These are phyloP conservation scores for Polypterus bichir DNA, from an alignment of 2,113 vertebrate genomes.

Conservation along the genomic window DNA sequence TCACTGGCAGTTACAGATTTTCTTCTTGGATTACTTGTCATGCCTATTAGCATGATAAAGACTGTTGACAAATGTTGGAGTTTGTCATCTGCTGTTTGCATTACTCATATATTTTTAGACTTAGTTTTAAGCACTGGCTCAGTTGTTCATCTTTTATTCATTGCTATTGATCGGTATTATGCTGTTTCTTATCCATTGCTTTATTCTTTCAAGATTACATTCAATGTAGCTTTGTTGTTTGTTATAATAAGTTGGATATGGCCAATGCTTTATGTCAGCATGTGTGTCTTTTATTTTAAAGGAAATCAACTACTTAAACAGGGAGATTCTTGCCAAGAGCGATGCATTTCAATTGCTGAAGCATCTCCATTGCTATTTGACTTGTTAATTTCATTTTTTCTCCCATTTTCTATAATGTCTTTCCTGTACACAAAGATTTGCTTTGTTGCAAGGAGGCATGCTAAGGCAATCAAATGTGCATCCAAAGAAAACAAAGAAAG, in stretches of 20 bases:
- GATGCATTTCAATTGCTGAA: not conserved
- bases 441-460: conserved; percentile 2
- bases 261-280: not conserved
- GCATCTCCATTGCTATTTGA: not conserved
- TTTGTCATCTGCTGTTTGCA: conserved; percentile 2
- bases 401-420: conserved; percentile 5
- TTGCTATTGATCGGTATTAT: conserved; percentile 6
- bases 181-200: conserved; percentile 8
- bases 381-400: conserved; percentile 1
- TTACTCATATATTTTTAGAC: not conserved
- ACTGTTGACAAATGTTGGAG: conserved; percentile 7
- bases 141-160: conserved; percentile 1
- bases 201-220: conserved; percentile 6
- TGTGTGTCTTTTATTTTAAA: not conserved
- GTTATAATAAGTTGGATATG: not conserved
- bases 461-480: not conserved
- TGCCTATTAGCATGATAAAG: not conserved
- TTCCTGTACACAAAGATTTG: conserved; percentile 5
- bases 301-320: not conserved
- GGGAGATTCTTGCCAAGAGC: not conserved
- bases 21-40: conserved; percentile 4
- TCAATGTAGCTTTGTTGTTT: not conserved
- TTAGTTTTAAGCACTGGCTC: conserved; percentile 1
- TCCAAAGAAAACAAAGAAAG: not conserved
- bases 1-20: conserved; percentile 8